Percentiles rank a stretch among this genome's conserved stretches.
Conservation (phyloP, 1,140 invertebrate genomes). For the Hetaerina americana region DNA sequence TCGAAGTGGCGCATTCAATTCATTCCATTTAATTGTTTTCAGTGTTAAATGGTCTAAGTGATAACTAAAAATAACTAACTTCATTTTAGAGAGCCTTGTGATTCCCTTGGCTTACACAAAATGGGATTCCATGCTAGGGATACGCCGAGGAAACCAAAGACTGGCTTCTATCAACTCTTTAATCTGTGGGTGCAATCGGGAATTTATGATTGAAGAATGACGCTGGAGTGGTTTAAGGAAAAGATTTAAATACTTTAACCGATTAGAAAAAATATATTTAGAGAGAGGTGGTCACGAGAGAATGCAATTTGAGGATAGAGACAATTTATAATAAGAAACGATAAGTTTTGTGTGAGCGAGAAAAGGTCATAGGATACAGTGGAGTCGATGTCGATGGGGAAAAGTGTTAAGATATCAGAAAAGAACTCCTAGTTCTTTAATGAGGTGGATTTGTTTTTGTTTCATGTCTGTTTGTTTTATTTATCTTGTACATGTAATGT, state of each 20-base stretch:
- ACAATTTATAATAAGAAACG: too few relatives aligned
- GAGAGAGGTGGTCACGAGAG: background rate
- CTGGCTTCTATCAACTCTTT: background rate
- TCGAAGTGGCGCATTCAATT: background rate
- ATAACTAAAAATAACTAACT: too few relatives aligned
- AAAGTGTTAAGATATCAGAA: background rate
- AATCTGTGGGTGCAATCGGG: background rate
- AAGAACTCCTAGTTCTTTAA: background rate
- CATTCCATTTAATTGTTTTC: background rate
- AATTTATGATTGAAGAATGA: background rate
- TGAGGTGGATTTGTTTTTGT: background rate
- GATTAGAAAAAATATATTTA: background rate
- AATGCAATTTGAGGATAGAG: too few relatives aligned
- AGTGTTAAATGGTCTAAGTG: background rate
- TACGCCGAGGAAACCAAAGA: background rate
- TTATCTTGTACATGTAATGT: slow-evolving; percentile 6
- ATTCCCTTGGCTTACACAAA: too few relatives aligned
- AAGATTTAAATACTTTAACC: too few relatives aligned
- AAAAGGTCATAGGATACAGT: too few relatives aligned
- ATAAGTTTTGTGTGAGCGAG: too few relatives aligned
- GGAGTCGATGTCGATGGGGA: background rate
- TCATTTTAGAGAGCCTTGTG: background rate
- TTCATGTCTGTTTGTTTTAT: background rate
- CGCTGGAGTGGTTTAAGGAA: background rate
- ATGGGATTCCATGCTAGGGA: background rate